Evolutionary conservation across 2,888 invertebrate genomes (phyloP).

Genomic region (Sinotaia quadrata): DNA sequence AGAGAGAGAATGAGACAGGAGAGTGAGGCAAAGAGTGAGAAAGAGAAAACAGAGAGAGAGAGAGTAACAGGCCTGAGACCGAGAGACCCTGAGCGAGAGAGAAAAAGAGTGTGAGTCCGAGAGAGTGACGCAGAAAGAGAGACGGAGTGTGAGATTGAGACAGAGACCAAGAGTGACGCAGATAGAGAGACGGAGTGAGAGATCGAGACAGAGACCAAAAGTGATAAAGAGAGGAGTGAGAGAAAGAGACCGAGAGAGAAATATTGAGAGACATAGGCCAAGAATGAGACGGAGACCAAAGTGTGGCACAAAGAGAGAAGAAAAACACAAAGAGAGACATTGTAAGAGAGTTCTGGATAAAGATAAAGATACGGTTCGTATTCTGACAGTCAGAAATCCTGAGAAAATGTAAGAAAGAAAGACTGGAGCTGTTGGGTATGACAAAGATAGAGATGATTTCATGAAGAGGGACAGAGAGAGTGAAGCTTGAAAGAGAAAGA

Average conservation of each 20-base stretch:
- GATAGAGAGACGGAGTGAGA: too few relatives aligned
- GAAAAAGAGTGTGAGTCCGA: conserved; percentile 3
- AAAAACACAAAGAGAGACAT: background rate
- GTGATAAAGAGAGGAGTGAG: conserved; percentile 5
- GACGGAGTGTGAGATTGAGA: background rate
- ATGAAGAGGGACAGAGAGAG: background rate
- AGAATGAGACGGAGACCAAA: conserved; percentile 6
- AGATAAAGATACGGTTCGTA: background rate
- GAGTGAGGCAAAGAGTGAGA: background rate
- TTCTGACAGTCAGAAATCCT: too few relatives aligned
- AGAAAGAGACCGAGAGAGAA: conserved; percentile 19
- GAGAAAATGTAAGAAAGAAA: too few relatives aligned
- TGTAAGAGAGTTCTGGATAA: background rate
- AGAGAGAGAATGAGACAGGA: background rate
- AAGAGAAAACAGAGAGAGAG: background rate
- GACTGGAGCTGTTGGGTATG: too few relatives aligned
- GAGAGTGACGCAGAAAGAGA: conserved; percentile 2
- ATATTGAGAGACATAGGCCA: conserved; percentile 12
- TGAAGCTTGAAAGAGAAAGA: background rate
- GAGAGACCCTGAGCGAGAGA: conserved; percentile 7
- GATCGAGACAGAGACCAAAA: background rate
- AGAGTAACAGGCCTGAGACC: background rate
- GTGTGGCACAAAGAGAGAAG: background rate
- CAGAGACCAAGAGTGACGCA: background rate
- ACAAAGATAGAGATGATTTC: too few relatives aligned